Conservation (phyloP, 2,797 vertebrate species). For the Platyrinchus mystaceus region DNA sequence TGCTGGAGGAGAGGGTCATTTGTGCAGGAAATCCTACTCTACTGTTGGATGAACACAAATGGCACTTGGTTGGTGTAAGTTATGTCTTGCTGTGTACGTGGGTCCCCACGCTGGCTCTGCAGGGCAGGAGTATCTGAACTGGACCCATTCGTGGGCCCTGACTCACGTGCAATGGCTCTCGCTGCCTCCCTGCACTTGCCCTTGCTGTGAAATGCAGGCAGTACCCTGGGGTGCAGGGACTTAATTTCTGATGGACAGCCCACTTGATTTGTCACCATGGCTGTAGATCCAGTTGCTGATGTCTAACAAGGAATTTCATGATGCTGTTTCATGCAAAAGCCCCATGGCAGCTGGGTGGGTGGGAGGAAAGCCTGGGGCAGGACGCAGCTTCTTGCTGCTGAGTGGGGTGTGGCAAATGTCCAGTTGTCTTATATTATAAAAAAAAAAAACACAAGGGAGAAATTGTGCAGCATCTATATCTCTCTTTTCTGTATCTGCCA, state of each 20-base stretch:
- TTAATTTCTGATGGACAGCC: background rate
- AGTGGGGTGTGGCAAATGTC: background rate
- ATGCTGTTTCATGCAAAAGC: background rate
- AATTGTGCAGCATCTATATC: background rate
- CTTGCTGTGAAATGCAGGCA: background rate
- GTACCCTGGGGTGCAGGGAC: rapidly evolving
- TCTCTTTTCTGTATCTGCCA: background rate
- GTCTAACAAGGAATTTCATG: rapidly evolving
- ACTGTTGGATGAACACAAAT: background rate
- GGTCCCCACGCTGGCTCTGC: background rate
- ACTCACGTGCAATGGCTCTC: rapidly evolving
- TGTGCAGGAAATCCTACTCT: background rate
- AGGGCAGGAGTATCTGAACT: rapidly evolving
- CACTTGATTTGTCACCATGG: background rate
- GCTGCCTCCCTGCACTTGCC: background rate
- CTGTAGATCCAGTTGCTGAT: background rate
- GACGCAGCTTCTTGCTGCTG: background rate
- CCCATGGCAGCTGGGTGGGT: rapidly evolving
- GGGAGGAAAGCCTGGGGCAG: background rate
- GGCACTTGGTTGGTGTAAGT: background rate
- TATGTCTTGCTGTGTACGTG: rapidly evolving
- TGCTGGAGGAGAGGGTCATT: background rate
- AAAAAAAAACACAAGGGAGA: background rate
- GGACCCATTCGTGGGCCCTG: rapidly evolving
- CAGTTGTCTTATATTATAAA: background rate